These are phyloP conservation scores for Magallana gigas DNA, from an alignment of 1,140 invertebrate genomes.

Conservation along the genomic window DNA sequence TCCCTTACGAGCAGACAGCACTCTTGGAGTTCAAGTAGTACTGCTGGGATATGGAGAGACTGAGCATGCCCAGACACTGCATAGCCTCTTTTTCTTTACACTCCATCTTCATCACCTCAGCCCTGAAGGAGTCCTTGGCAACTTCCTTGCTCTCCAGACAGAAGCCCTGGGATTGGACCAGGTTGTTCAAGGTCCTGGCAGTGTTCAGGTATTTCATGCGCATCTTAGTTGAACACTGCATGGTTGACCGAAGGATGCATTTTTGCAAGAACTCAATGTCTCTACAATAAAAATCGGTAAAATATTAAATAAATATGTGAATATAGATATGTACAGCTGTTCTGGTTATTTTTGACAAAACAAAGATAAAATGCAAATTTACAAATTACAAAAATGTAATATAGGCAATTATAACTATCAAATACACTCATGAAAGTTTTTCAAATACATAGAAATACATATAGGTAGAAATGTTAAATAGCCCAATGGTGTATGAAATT, in stretches of 20 bases:
- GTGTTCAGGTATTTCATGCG: slow-evolving; percentile 36
- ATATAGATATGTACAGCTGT: no score
- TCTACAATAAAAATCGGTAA: neutral
- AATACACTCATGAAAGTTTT: no score
- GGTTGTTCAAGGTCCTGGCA: slow-evolving; percentile 9
- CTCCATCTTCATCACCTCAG: slow-evolving; percentile 22
- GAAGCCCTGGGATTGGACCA: slow-evolving; percentile 25
- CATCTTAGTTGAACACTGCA: slow-evolving; percentile 30
- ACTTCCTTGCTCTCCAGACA: slow-evolving; percentile 19
- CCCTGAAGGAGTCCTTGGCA: neutral
- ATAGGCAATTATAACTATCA: no score
- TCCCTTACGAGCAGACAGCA: slow-evolving; percentile 48
- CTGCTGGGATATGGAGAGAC: slow-evolving; percentile 37
- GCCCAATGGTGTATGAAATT: no score
- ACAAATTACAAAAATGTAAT: no score
- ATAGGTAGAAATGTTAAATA: no score
- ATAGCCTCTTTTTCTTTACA: slow-evolving; percentile 40
- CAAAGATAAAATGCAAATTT: no score
- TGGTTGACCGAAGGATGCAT: slow-evolving; percentile 40
- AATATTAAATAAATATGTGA: neutral
- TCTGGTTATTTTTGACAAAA: no score
- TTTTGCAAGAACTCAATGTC: neutral
- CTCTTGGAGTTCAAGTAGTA: neutral
- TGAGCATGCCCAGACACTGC: slow-evolving; percentile 50
- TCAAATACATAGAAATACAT: no score